Evolutionary conservation across 2,113 vertebrate genomes (phyloP), one percentile per base, ranked within the genome.

Genomic region (Oryzias javanicus): DNA sequence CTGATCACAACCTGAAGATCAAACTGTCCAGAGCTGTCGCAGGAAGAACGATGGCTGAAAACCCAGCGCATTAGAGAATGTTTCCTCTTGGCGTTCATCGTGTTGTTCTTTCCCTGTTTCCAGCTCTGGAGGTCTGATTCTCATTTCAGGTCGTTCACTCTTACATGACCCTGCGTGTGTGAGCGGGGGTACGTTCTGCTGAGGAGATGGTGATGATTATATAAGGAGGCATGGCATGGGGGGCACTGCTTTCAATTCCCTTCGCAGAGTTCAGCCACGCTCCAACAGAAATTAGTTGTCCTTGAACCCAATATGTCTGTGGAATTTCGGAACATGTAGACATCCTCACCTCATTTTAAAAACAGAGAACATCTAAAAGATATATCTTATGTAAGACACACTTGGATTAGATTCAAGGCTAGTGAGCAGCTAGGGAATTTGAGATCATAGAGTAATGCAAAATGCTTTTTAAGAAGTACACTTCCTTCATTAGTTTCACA

Each of bases 391-490:
- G 63, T 72, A 70, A 72, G 67, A 72, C 64, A 61, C 41, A 44
- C 27, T 60, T 57, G 75, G 84, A 71, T 47, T 14, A n/a, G 56
- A 66, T 78, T 87, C 82, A 89, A 86, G 85, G 83, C 57, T 86
- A 73, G 76, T 1, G 55, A 44, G 60, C 4, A 27, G 60, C 73
- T 22, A n/a, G 60, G 35, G 71, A 67, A 72, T 76, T 66, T 70
- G 75, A 50, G 69, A 74, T 50, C 65, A 67, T 62, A 83, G 69
- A 64, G 61, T 61, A 75, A 74, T 58, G 55, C 41, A 51, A 14
- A 1, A 42, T 55, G 73, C 66, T 80, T 77, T 35, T 70, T 66
- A 51, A 59, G 52, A 69, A 80, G 69, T 70, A 22, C 47, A 68
- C 48, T 16, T 51, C 70, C 85, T 78, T 82, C 75, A 87, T 85